Evolutionary conservation across 1,140 invertebrate species (phyloP).

Genomic region (Leptonema lineaticorne): DNA sequence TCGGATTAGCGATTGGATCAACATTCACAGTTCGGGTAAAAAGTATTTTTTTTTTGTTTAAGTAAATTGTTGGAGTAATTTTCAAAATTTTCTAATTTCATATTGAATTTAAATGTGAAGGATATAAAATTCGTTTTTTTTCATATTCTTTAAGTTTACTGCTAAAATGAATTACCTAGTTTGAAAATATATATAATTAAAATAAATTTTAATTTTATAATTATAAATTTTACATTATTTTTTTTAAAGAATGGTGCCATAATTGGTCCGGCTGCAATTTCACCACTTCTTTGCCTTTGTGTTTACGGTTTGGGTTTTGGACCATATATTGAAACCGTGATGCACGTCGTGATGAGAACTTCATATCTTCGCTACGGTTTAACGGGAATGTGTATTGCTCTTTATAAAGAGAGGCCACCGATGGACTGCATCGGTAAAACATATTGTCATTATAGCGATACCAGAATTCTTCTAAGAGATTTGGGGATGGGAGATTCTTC

Average conservation of each 20-base stretch:
- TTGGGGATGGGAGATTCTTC: constrained; percentile 51
- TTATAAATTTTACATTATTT: not conserved
- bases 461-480: constrained; percentile 55
- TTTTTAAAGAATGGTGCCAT: constrained; percentile 62
- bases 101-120: too few relatives aligned
- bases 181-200: not conserved
- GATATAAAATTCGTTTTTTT: not conserved
- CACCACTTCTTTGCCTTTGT: constrained; percentile 61
- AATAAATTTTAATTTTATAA: not conserved
- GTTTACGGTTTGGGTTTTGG: constrained; percentile 68
- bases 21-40: constrained; percentile 64
- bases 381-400: constrained; percentile 51
- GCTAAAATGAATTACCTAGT: not conserved
- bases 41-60: too few relatives aligned
- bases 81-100: too few relatives aligned
- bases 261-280: constrained; percentile 59
- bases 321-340: constrained; percentile 55
- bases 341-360: constrained; percentile 60
- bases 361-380: constrained; percentile 63
- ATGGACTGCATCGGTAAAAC: constrained; percentile 55
- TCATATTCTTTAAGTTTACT: not conserved
- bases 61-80: too few relatives aligned
- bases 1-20: constrained; percentile 62
- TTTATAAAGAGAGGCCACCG: constrained; percentile 47
- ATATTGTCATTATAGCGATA: constrained; percentile 61